These are phyloP conservation scores for Anthoscopus minutus DNA, from an alignment of 2,113 vertebrate species.

Conservation along the genomic window DNA sequence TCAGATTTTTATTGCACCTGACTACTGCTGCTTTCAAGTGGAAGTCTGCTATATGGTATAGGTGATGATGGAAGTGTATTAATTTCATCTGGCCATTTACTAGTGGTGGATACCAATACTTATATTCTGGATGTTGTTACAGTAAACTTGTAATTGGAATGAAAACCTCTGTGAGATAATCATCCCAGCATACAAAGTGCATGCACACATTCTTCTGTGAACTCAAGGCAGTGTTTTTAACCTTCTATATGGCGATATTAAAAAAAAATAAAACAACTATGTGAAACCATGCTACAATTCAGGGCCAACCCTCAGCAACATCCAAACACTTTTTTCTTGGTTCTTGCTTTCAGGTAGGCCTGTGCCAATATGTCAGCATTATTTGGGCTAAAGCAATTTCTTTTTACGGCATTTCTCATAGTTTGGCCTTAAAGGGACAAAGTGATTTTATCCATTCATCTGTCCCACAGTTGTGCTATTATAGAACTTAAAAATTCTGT, in stretches of 20 bases:
- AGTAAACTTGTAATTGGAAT: neutral
- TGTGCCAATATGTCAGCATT: neutral
- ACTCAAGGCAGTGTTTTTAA: neutral
- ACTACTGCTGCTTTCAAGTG: neutral
- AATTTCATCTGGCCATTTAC: neutral
- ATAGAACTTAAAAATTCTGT: neutral
- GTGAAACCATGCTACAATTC: neutral
- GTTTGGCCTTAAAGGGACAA: neutral
- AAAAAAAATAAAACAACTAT: neutral
- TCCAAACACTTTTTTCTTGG: neutral
- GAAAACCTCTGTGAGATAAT: neutral
- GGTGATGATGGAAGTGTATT: neutral
- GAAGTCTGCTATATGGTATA: neutral
- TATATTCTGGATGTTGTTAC: neutral
- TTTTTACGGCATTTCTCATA: neutral
- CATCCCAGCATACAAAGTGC: neutral
- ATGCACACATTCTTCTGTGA: neutral
- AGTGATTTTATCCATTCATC: neutral
- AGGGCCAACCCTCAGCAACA: neutral
- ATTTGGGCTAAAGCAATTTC: neutral
- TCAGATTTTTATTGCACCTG: conserved; percentile 10
- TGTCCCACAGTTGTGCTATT: neutral
- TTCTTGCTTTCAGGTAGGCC: neutral
- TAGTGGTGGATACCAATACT: neutral
- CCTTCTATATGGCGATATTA: neutral